phyloP scores from a whole-genome alignment of 2,113 vertebrate species.

The Acanthisitta chloris region DNA sequence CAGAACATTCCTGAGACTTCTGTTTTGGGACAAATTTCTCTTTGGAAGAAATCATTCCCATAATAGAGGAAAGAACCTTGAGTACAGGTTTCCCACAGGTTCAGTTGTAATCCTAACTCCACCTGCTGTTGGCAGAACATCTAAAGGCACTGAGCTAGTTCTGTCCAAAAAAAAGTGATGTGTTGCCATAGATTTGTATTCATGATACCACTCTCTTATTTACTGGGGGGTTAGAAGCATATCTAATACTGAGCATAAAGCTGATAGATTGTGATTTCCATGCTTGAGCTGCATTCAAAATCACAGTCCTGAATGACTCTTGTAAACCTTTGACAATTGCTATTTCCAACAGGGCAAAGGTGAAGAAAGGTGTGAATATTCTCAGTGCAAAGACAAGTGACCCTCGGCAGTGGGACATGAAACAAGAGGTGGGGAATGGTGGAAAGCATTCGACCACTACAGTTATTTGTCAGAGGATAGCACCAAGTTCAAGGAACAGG shows the following conservation, averaged over 20 bases:
- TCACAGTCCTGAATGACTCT: neutral
- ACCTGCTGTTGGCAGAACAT: neutral
- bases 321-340: neutral
- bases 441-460: slow-evolving; percentile 71
- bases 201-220: neutral
- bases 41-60: neutral
- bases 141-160: neutral
- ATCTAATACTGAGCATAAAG: neutral
- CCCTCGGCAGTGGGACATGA: slow-evolving; percentile 72
- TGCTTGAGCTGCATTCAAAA: neutral
- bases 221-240: neutral
- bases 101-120: neutral
- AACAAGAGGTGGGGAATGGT: slow-evolving; percentile 72
- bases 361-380: slow-evolving; percentile 80
- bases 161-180: neutral
- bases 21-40: neutral
- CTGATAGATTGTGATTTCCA: neutral
- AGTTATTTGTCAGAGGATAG: slow-evolving; percentile 72
- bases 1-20: neutral
- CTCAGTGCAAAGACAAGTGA: slow-evolving; percentile 62
- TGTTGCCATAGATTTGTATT: neutral
- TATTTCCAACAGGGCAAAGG: slow-evolving; percentile 74
- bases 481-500: slow-evolving; percentile 63
- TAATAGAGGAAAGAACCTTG: neutral
- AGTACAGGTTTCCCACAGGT: neutral